Conservation (phyloP, 2,797 vertebrate species). For the Protonibea diacanthus region DNA sequence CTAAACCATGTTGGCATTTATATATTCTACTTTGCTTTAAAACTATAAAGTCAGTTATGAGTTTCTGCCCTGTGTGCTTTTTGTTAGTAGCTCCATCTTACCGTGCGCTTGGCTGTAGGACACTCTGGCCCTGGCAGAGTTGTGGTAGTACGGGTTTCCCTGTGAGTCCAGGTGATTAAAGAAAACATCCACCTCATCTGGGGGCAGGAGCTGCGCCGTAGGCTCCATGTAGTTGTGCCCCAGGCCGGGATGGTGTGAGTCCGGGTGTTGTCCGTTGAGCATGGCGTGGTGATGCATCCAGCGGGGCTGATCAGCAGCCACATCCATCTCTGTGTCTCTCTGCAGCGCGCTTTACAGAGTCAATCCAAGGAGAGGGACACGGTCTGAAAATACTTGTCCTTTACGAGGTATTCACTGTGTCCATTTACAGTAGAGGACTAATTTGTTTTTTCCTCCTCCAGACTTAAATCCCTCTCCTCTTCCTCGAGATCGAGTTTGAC, state of each 20-base stretch:
- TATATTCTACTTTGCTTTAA: background rate
- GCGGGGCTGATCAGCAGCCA: conserved; percentile 93
- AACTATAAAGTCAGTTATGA: background rate
- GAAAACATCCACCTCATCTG: conserved; percentile 98
- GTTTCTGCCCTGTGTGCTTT: background rate
- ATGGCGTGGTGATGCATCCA: conserved; percentile 97
- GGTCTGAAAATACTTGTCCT: conserved; percentile 30
- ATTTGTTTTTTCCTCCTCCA: conserved; percentile 7
- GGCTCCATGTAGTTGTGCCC: conserved; percentile 96
- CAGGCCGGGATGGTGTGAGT: conserved; percentile 91
- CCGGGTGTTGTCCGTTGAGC: conserved; percentile 93
- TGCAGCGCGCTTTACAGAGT: conserved; percentile 22
- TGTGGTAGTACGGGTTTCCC: conserved; percentile 95
- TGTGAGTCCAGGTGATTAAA: conserved; percentile 96
- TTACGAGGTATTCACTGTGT: conserved; percentile 42
- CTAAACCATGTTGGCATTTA: background rate
- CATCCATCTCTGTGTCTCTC: conserved; percentile 77
- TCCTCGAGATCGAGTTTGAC: conserved; percentile 49
- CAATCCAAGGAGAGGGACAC: conserved; percentile 55
- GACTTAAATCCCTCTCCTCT: conserved; percentile 46
- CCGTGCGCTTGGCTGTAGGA: conserved; percentile 97
- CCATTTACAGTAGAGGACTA: conserved; percentile 43
- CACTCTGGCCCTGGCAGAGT: conserved; percentile 92
- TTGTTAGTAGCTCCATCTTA: conserved; percentile 63
- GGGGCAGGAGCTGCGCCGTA: conserved; percentile 92